Conservation (phyloP, 1,140 invertebrate genomes). For the Euura lappo region DNA sequence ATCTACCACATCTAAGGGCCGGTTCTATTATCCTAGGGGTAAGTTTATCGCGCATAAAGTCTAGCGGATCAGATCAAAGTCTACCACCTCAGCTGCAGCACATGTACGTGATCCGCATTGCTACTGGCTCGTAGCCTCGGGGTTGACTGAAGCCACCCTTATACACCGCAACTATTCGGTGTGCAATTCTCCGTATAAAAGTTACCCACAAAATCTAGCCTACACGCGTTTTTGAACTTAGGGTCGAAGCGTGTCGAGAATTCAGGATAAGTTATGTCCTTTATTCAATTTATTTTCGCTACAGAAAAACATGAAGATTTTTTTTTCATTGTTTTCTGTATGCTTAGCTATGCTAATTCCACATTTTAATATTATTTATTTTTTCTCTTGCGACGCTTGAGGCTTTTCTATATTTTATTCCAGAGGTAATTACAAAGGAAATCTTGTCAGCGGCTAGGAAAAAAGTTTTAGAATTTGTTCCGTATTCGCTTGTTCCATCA, state of each 20-base stretch:
- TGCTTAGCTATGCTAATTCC: not conserved
- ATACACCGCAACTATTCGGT: too few relatives aligned
- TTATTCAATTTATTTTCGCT: too few relatives aligned
- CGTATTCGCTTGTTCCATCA: not conserved
- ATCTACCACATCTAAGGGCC: too few relatives aligned
- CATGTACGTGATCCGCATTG: not conserved
- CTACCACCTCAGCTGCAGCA: not conserved
- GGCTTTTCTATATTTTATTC: not conserved
- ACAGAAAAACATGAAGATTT: not conserved
- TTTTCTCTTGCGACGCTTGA: too few relatives aligned
- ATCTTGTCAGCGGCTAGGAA: not conserved
- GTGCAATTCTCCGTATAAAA: too few relatives aligned
- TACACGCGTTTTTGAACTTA: too few relatives aligned
- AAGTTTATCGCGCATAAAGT: not conserved
- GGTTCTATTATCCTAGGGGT: not conserved
- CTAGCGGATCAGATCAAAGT: not conserved
- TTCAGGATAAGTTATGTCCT: too few relatives aligned
- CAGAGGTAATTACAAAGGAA: not conserved
- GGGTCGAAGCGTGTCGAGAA: too few relatives aligned
- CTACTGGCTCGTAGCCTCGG: not conserved
- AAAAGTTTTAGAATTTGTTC: not conserved
- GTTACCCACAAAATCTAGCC: too few relatives aligned
- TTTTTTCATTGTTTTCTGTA: not conserved
- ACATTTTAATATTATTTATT: not conserved
- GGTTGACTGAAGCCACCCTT: not conserved